Percentiles rank a stretch among this genome's conserved stretches.
Conservation (phyloP, 2,888 invertebrate species). For the Apotomis capreana region DNA sequence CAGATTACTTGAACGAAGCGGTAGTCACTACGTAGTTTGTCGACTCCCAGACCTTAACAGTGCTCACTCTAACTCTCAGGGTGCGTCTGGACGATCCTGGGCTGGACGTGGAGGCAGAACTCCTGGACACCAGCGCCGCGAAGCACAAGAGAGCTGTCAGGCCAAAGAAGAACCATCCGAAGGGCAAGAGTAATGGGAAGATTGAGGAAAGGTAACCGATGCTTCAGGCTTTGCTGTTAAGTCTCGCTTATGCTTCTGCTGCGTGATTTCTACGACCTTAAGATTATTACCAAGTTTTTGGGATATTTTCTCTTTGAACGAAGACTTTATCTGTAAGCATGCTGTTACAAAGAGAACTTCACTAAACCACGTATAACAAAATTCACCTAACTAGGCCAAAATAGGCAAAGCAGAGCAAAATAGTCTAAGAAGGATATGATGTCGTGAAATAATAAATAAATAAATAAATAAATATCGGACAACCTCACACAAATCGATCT, state of each 20-base stretch:
- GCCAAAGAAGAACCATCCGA: conserved; percentile 86
- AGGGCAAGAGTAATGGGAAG: conserved; percentile 55
- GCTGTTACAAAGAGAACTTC: too few relatives aligned
- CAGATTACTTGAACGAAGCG: not conserved
- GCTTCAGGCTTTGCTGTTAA: conserved; percentile 40
- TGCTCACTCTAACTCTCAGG: conserved; percentile 69
- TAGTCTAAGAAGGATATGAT: too few relatives aligned
- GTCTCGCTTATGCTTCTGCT: not conserved
- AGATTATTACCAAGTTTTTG: too few relatives aligned
- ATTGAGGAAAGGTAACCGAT: conserved; percentile 47
- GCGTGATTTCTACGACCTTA: not conserved
- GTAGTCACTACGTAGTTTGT: not conserved
- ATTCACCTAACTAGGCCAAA: too few relatives aligned
- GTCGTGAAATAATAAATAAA: too few relatives aligned
- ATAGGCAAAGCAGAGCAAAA: too few relatives aligned
- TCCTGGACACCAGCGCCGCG: conserved; percentile 89
- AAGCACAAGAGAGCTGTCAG: conserved; percentile 89
- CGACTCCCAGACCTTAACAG: conserved; percentile 32
- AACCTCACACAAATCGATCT: too few relatives aligned
- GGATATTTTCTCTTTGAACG: too few relatives aligned
- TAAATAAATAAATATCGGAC: too few relatives aligned
- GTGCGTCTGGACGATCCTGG: conserved; percentile 83
- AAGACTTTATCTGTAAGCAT: too few relatives aligned
- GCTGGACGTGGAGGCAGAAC: conserved; percentile 83
- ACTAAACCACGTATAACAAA: too few relatives aligned